These are phyloP conservation scores for Drosophila nigromelanica DNA, from an alignment of 1,140 invertebrate genomes.

Conservation along the genomic window DNA sequence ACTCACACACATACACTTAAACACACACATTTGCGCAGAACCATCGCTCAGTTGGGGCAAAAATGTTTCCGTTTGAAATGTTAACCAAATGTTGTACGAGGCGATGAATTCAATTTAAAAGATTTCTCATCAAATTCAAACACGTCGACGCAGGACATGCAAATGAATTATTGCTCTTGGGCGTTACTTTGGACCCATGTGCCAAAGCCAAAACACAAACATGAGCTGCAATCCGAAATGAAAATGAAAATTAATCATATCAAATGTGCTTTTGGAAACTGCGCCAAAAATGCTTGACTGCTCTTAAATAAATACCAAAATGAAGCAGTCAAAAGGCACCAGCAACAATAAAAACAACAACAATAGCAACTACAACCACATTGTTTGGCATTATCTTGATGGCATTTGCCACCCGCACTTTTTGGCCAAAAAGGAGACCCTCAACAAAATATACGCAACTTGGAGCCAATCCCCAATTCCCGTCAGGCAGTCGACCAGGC, in stretches of 20 bases:
- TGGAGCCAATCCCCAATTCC: constrained; percentile 39
- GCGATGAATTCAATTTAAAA: constrained; percentile 69
- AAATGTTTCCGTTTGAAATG: constrained; percentile 60
- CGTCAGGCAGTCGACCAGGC: constrained; percentile 35
- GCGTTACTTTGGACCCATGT: constrained; percentile 30
- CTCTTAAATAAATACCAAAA: constrained; percentile 43
- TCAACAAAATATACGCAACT: constrained; percentile 19
- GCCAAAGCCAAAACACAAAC: constrained; percentile 16
- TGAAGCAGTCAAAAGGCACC: constrained; percentile 33
- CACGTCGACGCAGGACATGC: constrained; percentile 38
- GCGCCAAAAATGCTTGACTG: constrained; percentile 6
- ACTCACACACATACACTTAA: constrained; percentile 7
- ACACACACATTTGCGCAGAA: constrained; percentile 6
- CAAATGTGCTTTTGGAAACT: constrained; percentile 23
- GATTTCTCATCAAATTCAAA: constrained; percentile 67
- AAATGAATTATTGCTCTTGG: constrained; percentile 74
- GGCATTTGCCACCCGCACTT: constrained; percentile 46
- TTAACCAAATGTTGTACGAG: constrained; percentile 63
- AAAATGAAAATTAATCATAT: constrained; percentile 39
- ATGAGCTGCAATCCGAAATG: not conserved
- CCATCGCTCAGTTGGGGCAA: constrained; percentile 3
- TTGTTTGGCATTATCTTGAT: constrained; percentile 48
- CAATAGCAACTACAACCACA: constrained; percentile 33
- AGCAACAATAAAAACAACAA: constrained; percentile 13
- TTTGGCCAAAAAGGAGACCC: constrained; percentile 2